Percentiles rank a stretch among this genome's conserved stretches.
phyloP scores from a whole-genome alignment of 2,888 invertebrate genomes.

The Orgyia antiqua region DNA sequence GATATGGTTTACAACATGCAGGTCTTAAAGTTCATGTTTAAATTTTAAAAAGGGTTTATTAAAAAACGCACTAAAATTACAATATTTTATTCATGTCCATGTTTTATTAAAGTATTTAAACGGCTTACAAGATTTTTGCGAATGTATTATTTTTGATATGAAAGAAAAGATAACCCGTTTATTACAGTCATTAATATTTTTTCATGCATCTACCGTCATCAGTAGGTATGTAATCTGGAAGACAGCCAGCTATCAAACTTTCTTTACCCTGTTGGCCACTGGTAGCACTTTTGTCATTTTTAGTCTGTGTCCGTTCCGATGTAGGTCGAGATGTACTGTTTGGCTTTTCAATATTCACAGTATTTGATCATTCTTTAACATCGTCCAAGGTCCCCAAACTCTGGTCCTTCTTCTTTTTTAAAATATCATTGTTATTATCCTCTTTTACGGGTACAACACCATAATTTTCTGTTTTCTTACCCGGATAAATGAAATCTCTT shows the following conservation, averaged over 20 bases:
- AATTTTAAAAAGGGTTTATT: too few species aligned
- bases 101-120: too few species aligned
- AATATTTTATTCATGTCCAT: too few species aligned
- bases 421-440: not conserved
- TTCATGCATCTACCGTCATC: not conserved
- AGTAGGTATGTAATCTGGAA: not conserved
- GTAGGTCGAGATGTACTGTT: not conserved
- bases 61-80: too few species aligned
- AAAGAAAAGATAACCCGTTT: too few species aligned
- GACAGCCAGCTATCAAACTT: not conserved
- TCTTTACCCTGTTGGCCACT: not conserved
- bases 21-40: too few species aligned
- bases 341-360: not conserved
- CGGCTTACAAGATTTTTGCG: too few species aligned
- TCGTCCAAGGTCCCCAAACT: too few species aligned
- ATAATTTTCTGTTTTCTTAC: too few species aligned
- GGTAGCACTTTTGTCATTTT: not conserved
- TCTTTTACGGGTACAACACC: too few species aligned
- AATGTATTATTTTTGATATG: too few species aligned
- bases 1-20: too few species aligned
- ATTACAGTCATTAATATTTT: not conserved
- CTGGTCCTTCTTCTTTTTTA: not conserved
- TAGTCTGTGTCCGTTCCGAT: not conserved
- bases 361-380: not conserved
- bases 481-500: not conserved